Conservation (phyloP, 2,797 vertebrate species). For the Anguilla anguilla region DNA sequence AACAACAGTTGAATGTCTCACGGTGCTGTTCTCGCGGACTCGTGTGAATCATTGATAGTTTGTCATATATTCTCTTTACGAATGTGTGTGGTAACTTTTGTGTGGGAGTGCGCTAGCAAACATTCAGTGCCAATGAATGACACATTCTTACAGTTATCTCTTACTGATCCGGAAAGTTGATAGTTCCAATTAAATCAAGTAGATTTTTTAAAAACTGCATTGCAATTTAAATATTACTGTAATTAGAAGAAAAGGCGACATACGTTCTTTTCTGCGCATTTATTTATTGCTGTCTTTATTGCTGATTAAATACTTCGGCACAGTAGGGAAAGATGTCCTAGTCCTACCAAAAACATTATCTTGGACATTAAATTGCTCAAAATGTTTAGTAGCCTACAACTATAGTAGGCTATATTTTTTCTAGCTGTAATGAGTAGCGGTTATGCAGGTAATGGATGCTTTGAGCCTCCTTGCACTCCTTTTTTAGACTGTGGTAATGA, state of each 20-base stretch:
- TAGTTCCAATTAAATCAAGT: not conserved
- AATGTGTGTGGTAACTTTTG: not conserved
- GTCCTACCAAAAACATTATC: no score
- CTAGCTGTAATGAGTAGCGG: conserved; percentile 5
- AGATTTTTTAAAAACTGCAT: no score
- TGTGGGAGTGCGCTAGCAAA: not conserved
- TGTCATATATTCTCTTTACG: not conserved
- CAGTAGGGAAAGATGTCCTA: no score
- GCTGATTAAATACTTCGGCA: no score
- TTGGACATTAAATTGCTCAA: not conserved
- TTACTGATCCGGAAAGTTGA: not conserved
- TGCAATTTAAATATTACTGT: no score
- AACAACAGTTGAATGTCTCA: not conserved
- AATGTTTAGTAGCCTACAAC: not conserved
- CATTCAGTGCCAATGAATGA: not conserved
- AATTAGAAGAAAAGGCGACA: no score
- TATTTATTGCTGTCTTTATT: no score
- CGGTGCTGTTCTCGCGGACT: not conserved
- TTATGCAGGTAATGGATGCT: conserved; percentile 8
- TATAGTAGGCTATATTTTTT: not conserved
- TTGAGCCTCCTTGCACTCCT: conserved; percentile 1
- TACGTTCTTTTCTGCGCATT: no score
- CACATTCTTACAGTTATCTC: not conserved
- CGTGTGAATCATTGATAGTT: not conserved
- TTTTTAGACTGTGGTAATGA: conserved; percentile 36